Evolutionary conservation across 2,113 vertebrate genomes (phyloP), one percentile per base, ranked within the genome.

Genomic region (Pelodiscus sinensis): DNA sequence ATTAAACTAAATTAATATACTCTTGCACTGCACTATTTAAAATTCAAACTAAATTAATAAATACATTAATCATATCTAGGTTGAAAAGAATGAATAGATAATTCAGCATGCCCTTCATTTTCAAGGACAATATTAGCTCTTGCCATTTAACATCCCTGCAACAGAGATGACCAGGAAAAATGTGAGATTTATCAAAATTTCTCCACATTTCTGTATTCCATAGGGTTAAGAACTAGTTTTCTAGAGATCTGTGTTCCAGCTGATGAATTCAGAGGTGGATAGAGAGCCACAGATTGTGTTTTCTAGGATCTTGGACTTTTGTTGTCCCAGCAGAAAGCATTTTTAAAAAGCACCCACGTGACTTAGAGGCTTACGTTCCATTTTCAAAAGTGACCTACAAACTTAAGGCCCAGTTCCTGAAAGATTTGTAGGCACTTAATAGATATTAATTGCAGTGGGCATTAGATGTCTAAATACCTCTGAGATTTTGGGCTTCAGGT

Each of bases 1-100:
- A 95, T 95, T 89, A 94, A 94, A 96, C 92, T 87, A 90, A 95
- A 96, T 96, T 94, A 96, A 94, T 84, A 84, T 92, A 88, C 8
- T 81, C 50, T 88, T 94, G 9, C 82, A 88, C 9, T 58, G 16
- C 19, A 82, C 52, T 84, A 60, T 85, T 90, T 94, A 79, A 88
- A 92, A 96, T 91, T 92, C 58, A 86, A 65, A 84, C 25, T 91
- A 77, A 93, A 95, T 94, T 92, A 94, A 94, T 94, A 95, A 95
- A 92, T 92, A 85, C 18, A 80, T 91, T 95, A 96, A 89, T 95
- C 88, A 85, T 73, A 21, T 75, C n/a, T 90, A 7, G 73, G 78
- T 86, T 89, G 87, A 90, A 82, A 35, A 79, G 89, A 92, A 88
- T 90, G 52, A 92, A 84, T 84, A 94, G 19, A 71, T 65, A 90